Evolutionary conservation across 2,888 invertebrate genomes (phyloP).

Genomic region (Urechis unicinctus): DNA sequence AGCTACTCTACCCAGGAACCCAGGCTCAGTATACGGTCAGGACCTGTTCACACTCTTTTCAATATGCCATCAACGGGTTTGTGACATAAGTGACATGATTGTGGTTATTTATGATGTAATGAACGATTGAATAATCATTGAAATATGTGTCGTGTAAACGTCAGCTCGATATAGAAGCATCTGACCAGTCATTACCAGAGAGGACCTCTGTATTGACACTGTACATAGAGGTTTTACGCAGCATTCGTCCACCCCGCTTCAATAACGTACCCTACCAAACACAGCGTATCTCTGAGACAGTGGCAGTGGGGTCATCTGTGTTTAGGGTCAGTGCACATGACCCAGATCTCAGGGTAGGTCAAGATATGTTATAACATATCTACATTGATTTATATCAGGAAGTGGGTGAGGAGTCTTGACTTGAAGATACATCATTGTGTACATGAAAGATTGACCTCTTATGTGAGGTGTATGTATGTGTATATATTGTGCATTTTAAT

Average conservation of each 20-base stretch:
- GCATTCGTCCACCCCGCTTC: constrained; percentile 17
- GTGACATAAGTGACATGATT: not conserved
- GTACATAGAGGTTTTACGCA: constrained; percentile 18
- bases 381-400: not conserved
- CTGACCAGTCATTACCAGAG: constrained; percentile 31
- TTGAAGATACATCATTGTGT: not conserved
- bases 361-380: not conserved
- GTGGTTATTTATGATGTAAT: not conserved
- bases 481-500: too few relatives aligned
- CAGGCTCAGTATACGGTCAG: constrained; percentile 15
- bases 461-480: not conserved
- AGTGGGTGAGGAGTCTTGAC: not conserved
- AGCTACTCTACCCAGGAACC: constrained; percentile 19
- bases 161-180: constrained; percentile 30
- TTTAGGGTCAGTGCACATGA: constrained; percentile 30
- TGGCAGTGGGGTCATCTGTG: constrained; percentile 18
- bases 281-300: constrained; percentile 27
- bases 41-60: not conserved
- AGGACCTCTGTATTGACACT: constrained; percentile 12
- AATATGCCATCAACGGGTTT: too few relatives aligned
- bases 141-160: not conserved
- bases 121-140: not conserved
- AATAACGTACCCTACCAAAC: constrained; percentile 16
- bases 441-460: too few relatives aligned
- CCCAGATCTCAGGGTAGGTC: constrained; percentile 27